These are phyloP conservation scores for Zelostemma sp. DNA, from an alignment of 1,140 invertebrate genomes.

Conservation along the genomic window DNA sequence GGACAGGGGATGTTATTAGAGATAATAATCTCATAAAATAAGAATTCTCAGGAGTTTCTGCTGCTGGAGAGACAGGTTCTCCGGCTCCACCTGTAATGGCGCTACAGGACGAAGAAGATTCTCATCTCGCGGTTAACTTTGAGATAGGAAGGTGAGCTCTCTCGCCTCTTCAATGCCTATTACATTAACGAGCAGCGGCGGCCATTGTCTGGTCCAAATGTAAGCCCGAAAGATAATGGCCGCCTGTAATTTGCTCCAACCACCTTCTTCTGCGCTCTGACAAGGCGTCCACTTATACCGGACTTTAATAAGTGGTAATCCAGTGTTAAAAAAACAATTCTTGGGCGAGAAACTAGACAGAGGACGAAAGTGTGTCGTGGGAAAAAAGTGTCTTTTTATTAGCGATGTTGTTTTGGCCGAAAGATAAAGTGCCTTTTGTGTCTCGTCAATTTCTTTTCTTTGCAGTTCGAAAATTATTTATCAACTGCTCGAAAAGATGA, in stretches of 20 bases:
- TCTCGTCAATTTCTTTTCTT: background rate
- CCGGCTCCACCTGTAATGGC: conserved; percentile 28
- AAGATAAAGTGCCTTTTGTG: background rate
- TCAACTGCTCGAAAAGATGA: too few relatives aligned
- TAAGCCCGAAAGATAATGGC: conserved; percentile 57
- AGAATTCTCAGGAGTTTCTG: conserved; percentile 55
- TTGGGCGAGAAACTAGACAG: background rate
- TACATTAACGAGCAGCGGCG: conserved; percentile 65
- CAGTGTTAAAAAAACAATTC: too few relatives aligned
- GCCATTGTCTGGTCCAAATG: conserved; percentile 64
- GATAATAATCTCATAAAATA: conserved; percentile 69
- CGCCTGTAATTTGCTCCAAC: conserved; percentile 58
- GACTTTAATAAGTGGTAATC: too few relatives aligned
- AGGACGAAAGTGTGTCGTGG: conserved; percentile 8
- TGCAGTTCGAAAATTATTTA: too few relatives aligned
- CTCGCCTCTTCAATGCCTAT: conserved; percentile 63
- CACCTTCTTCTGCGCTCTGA: conserved; percentile 14
- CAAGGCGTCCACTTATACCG: too few relatives aligned
- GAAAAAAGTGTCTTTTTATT: background rate
- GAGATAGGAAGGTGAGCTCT: conserved; percentile 52
- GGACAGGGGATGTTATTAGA: conserved; percentile 62
- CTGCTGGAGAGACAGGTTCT: conserved; percentile 38
- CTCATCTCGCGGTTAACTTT: conserved; percentile 47
- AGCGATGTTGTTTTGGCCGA: background rate
- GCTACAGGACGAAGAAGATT: conserved; percentile 41